A percentile compares a stretch with the other conserved stretches of the same genome.
These are phyloP conservation scores for Pachycephala philippinensis DNA, from an alignment of 2,113 vertebrate species.

Conservation along the genomic window DNA sequence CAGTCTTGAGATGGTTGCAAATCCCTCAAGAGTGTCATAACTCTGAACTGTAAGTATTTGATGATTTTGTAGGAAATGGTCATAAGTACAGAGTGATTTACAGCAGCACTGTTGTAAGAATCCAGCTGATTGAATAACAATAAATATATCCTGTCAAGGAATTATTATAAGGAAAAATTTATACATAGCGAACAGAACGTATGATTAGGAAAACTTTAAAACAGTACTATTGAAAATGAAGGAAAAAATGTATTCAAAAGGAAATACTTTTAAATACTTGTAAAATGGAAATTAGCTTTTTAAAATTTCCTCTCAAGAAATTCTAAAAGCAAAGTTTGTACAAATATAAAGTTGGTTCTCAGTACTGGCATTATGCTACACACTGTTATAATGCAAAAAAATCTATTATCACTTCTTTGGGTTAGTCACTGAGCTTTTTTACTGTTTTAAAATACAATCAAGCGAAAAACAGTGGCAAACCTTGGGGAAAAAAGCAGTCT, in stretches of 20 bases:
- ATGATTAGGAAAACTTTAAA: neutral
- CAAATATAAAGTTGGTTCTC: neutral
- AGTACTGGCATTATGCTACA: neutral
- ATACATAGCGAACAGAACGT: neutral
- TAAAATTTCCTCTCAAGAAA: neutral
- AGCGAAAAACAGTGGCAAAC: neutral
- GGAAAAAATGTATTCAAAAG: neutral
- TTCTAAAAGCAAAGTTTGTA: neutral
- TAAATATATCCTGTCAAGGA: neutral
- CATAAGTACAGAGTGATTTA: neutral
- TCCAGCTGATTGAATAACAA: neutral
- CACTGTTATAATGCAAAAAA: neutral
- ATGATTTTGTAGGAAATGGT: neutral
- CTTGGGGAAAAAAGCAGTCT: neutral
- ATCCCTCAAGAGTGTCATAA: neutral
- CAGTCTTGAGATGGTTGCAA: neutral
- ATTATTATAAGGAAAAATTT: neutral
- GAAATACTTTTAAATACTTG: neutral
- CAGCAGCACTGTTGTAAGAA: neutral
- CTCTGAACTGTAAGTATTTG: neutral
- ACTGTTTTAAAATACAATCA: neutral
- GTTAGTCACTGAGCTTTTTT: neutral
- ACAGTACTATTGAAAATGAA: neutral
- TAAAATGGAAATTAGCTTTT: neutral
- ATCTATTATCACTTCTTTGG: neutral